phyloP scores from a whole-genome alignment of 2,797 vertebrate species.

The Danio kyathit region DNA sequence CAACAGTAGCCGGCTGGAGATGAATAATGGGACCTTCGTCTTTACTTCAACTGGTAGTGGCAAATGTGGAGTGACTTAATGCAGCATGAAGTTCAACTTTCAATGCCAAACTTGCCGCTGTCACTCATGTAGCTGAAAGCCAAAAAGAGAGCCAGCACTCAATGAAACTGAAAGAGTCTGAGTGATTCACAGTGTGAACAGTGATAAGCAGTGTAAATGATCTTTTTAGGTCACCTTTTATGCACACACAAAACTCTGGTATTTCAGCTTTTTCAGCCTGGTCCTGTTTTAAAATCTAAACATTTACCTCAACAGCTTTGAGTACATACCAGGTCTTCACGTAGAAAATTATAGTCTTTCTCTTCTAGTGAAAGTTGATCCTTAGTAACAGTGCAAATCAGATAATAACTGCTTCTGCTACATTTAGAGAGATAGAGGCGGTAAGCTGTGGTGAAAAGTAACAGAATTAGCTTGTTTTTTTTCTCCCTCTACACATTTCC shows the following conservation, averaged over 20 bases:
- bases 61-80: background rate
- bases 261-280: background rate
- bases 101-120: background rate
- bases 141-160: background rate
- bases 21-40: background rate
- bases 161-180: background rate
- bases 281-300: background rate
- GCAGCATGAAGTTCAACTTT: constrained; percentile 1
- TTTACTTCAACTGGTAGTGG: background rate
- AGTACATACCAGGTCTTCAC: constrained; percentile 5
- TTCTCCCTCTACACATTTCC: constrained; percentile 9
- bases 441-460: constrained; percentile 6
- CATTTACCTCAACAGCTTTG: background rate
- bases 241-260: background rate
- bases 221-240: constrained; percentile 3
- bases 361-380: constrained; percentile 23
- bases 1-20: background rate
- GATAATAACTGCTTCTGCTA: constrained; percentile 22
- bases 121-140: background rate
- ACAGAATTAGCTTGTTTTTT: constrained; percentile 34
- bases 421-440: constrained; percentile 1
- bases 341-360: background rate
- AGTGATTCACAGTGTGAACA: background rate
- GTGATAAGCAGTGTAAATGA: background rate
- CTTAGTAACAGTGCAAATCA: constrained; percentile 6